A percentile compares a stretch with the other conserved stretches of the same genome.
phyloP scores from a whole-genome alignment of 1,140 invertebrate genomes.

The Thaumetopoea pityocampa region DNA sequence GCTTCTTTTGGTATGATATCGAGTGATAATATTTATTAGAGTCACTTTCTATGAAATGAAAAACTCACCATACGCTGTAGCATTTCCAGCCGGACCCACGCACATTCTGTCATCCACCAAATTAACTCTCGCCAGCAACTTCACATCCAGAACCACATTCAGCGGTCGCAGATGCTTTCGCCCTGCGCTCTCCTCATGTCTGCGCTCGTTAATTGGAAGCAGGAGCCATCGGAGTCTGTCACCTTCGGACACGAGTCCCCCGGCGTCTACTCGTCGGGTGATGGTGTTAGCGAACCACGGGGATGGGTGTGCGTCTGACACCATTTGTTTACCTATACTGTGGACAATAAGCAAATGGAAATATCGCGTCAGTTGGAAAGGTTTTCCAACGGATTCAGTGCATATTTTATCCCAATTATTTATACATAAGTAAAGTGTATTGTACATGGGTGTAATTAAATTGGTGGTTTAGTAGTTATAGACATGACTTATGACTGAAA shows the following conservation, averaged over 20 bases:
- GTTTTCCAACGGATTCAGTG: no score
- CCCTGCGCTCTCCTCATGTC: slow-evolving; percentile 14
- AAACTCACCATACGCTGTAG: slow-evolving; percentile 53
- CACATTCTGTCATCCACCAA: slow-evolving; percentile 57
- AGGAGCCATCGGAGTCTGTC: slow-evolving; percentile 38
- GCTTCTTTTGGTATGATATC: no score
- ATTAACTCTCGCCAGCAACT: slow-evolving; percentile 50
- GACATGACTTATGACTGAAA: no score
- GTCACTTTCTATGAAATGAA: neutral
- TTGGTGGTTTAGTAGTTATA: no score
- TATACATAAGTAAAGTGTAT: no score
- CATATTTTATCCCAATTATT: no score
- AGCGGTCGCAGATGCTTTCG: slow-evolving; percentile 5
- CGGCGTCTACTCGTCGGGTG: slow-evolving; percentile 28
- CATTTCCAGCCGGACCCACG: slow-evolving; percentile 52
- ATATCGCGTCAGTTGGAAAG: neutral
- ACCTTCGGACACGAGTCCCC: slow-evolving; percentile 36
- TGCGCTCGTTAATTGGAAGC: slow-evolving; percentile 36
- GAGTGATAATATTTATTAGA: neutral
- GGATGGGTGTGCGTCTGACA: slow-evolving; percentile 43
- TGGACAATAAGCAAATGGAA: neutral
- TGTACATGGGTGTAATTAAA: no score
- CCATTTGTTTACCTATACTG: slow-evolving; percentile 63
- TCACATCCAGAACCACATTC: slow-evolving; percentile 36
- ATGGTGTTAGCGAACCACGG: slow-evolving; percentile 54